Conservation (phyloP, 1,140 invertebrate genomes). For the Arion vulgaris region DNA sequence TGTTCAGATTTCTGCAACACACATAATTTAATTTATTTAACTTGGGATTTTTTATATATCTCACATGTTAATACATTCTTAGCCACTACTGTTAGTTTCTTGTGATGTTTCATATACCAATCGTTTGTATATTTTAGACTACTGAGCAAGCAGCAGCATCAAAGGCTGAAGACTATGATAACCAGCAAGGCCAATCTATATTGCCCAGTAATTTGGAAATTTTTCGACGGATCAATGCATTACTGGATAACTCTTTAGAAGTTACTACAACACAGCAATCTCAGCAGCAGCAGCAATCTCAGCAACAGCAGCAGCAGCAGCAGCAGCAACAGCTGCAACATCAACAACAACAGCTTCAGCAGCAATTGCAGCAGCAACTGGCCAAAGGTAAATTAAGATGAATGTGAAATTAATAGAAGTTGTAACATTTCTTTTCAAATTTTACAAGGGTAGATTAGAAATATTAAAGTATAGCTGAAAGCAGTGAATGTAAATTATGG, state of each 20-base stretch:
- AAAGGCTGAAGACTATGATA: slow-evolving; percentile 53
- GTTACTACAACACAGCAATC: background rate
- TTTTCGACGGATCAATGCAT: slow-evolving; percentile 70
- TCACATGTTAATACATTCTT: too few relatives aligned
- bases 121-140: too few relatives aligned
- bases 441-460: too few relatives aligned
- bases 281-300: slow-evolving; percentile 18
- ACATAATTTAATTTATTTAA: too few relatives aligned
- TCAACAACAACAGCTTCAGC: background rate
- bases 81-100: too few relatives aligned
- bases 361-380: background rate
- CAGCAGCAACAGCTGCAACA: background rate
- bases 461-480: too few relatives aligned
- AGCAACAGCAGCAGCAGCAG: slow-evolving; percentile 12
- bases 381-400: background rate
- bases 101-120: too few relatives aligned
- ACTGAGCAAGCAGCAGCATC: slow-evolving; percentile 45
- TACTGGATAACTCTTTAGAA: slow-evolving; percentile 72
- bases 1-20: too few relatives aligned
- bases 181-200: slow-evolving; percentile 32
- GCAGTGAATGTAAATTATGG: too few relatives aligned
- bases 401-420: background rate
- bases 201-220: slow-evolving; percentile 59
- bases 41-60: too few relatives aligned
- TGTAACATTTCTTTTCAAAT: too few relatives aligned